phyloP scores from a whole-genome alignment of 2,888 invertebrate species.

The Apotomis betuletana region DNA sequence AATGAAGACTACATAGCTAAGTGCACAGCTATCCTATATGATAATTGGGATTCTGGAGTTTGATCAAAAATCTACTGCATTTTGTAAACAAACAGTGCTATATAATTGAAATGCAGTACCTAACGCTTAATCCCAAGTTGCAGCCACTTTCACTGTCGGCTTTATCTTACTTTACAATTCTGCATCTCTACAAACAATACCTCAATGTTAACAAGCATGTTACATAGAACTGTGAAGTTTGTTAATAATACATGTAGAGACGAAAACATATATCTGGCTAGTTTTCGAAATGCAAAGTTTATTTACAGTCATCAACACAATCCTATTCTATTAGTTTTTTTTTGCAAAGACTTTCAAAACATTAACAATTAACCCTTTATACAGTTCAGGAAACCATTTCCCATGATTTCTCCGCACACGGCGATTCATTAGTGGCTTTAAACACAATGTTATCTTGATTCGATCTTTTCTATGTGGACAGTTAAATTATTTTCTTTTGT shows the following conservation, averaged over 20 bases:
- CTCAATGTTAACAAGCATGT: not conserved
- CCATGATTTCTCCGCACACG: conserved; percentile 46
- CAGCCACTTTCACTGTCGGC: conserved; percentile 42
- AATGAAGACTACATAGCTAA: too few species aligned
- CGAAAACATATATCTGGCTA: not conserved
- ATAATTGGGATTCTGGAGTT: too few species aligned
- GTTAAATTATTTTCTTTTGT: conserved; percentile 7
- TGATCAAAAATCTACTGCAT: not conserved
- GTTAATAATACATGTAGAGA: not conserved
- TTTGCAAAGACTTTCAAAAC: conserved; percentile 4
- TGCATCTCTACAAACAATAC: conserved; percentile 18
- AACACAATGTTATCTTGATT: conserved; percentile 44
- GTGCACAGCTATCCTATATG: too few species aligned
- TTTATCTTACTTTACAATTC: conserved; percentile 12
- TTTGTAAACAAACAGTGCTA: not conserved
- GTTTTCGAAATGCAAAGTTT: too few species aligned
- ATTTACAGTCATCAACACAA: too few species aligned
- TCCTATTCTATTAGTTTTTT: too few species aligned
- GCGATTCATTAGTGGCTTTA: conserved; percentile 40
- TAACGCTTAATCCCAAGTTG: conserved; percentile 16
- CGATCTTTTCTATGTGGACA: conserved; percentile 46
- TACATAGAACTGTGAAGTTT: not conserved
- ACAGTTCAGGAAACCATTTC: conserved; percentile 26
- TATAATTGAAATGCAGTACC: not conserved
- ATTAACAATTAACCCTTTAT: conserved; percentile 14